Conservation (phyloP, 1,140 invertebrate genomes). For the Camponotus floridanus region DNA sequence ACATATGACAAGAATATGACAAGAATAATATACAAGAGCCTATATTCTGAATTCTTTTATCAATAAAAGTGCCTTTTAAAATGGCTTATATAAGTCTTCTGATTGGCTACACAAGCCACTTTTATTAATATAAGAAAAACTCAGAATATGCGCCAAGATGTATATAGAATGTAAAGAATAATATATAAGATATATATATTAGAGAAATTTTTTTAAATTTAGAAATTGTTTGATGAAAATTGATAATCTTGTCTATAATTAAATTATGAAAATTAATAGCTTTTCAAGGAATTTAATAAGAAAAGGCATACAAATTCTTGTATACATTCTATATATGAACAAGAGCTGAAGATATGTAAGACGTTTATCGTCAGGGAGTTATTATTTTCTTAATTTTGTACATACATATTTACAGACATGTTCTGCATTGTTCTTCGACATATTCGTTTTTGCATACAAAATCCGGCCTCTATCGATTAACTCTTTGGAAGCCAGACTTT, state of each 20-base stretch:
- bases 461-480: constrained; percentile 13
- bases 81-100: too few species aligned
- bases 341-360: neutral
- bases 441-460: constrained; percentile 24
- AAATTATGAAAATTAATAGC: neutral
- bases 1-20: constrained; percentile 3
- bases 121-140: too few species aligned
- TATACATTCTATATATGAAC: constrained; percentile 11
- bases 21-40: constrained; percentile 14
- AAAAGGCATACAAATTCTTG: neutral
- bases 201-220: neutral
- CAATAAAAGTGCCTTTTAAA: too few species aligned
- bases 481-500: constrained; percentile 13
- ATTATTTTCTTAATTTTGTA: constrained; percentile 1
- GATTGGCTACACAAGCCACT: too few species aligned
- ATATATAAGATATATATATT: constrained; percentile 29
- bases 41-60: too few species aligned
- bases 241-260: neutral
- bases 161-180: constrained; percentile 7
- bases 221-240: too few species aligned
- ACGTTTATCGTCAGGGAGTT: neutral
- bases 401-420: neutral
- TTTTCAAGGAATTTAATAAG: constrained; percentile 1
- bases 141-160: neutral
- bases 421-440: too few species aligned